phyloP scores from a whole-genome alignment of 2,113 vertebrate species.

The Lepisosteus oculatus region DNA sequence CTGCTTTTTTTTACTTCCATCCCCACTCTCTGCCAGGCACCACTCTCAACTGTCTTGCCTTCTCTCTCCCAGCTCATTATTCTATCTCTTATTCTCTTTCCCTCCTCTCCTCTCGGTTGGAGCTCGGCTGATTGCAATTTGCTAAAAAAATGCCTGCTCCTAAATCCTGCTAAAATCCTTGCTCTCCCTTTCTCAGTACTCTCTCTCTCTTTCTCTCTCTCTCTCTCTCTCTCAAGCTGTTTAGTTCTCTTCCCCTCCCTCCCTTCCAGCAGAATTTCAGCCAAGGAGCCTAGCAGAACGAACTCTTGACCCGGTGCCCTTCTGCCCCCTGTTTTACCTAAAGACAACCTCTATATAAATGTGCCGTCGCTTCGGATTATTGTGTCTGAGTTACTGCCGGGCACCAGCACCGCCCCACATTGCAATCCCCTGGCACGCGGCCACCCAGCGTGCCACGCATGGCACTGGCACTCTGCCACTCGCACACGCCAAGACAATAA shows the following conservation, averaged over 20 bases:
- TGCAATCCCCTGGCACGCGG: constrained; percentile 45
- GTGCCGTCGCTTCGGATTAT: constrained; percentile 60
- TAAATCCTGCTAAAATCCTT: neutral
- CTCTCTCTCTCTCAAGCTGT: neutral
- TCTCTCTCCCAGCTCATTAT: constrained; percentile 19
- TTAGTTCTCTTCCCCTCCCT: neutral
- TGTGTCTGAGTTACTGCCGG: constrained; percentile 53
- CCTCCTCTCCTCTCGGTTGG: neutral
- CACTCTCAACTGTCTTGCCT: neutral
- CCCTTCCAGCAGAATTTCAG: constrained; percentile 17
- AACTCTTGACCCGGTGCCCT: constrained; percentile 45
- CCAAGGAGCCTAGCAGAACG: constrained; percentile 18
- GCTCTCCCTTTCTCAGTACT: neutral
- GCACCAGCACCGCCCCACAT: constrained; percentile 44
- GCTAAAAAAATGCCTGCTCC: neutral
- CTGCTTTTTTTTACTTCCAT: neutral
- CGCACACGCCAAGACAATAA: constrained; percentile 40
- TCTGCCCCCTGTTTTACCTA: constrained; percentile 41
- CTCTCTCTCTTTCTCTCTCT: neutral
- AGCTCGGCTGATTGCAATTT: neutral
- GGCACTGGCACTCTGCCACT: constrained; percentile 55
- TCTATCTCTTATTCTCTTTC: constrained; percentile 13
- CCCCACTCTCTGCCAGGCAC: neutral
- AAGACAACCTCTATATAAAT: constrained; percentile 63
- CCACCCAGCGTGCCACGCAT: constrained; percentile 41